Conservation (phyloP, 2,888 invertebrate genomes). For the Eupithecia inturbata region DNA sequence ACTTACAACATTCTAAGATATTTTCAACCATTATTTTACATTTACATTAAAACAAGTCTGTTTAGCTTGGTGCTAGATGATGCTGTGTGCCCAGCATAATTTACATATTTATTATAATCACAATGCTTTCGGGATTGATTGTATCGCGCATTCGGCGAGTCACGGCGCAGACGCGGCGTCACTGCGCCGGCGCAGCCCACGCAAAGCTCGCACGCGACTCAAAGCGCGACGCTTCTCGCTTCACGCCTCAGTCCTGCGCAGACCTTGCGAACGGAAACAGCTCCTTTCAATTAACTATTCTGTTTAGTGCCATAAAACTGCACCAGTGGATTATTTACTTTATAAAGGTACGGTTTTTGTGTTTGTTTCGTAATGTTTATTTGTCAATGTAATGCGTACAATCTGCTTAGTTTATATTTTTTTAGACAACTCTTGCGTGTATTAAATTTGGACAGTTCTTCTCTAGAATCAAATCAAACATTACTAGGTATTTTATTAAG, state of each 20-base stretch:
- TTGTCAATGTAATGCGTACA: not conserved
- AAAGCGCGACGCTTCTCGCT: conserved; percentile 63
- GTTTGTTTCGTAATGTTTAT: conserved; percentile 12
- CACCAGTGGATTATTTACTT: conserved; percentile 46
- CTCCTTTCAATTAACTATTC: conserved; percentile 45
- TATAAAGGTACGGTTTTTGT: conserved; percentile 51
- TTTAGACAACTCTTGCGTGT: not conserved
- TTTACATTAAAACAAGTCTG: not conserved
- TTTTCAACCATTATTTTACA: not conserved
- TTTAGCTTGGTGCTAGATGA: not conserved
- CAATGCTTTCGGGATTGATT: conserved; percentile 39
- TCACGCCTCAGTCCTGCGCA: conserved; percentile 69
- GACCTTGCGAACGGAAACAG: conserved; percentile 70
- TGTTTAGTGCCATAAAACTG: conserved; percentile 41
- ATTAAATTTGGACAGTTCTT: not conserved
- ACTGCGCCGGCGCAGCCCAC: conserved; percentile 63
- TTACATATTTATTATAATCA: not conserved
- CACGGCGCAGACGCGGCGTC: conserved; percentile 61
- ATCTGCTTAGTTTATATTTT: not conserved
- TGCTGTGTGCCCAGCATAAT: not conserved
- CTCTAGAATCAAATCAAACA: not conserved
- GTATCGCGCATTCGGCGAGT: conserved; percentile 57
- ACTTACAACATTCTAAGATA: not conserved
- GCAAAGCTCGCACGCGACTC: conserved; percentile 64
- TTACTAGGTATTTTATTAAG: not conserved